Evolutionary conservation across 2,888 invertebrate genomes (phyloP).

Genomic region (Machimus rusticus): DNA sequence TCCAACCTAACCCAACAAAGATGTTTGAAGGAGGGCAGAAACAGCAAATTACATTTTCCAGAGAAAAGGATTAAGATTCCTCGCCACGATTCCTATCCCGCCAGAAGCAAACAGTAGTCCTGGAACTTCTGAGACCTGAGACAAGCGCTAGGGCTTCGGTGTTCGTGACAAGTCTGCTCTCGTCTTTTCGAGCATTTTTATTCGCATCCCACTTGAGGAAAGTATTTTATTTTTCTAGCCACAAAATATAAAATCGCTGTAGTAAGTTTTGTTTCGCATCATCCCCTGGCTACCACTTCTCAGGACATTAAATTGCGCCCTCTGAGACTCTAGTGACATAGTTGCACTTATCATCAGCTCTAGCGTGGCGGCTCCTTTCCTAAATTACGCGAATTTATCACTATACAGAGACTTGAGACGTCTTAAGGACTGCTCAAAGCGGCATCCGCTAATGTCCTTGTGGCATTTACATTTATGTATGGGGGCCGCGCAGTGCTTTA

Average conservation of each 20-base stretch:
- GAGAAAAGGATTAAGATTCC: constrained; percentile 18
- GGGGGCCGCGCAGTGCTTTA: neutral
- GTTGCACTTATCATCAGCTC: constrained; percentile 18
- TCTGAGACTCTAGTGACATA: constrained; percentile 7
- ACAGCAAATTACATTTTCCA: constrained; percentile 28
- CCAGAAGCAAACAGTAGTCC: neutral
- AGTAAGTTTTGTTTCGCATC: neutral
- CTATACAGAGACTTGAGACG: neutral
- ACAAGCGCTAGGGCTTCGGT: constrained; percentile 10
- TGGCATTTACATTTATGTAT: constrained; percentile 42
- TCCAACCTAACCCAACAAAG: neutral
- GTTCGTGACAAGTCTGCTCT: constrained; percentile 38
- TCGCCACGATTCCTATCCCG: neutral
- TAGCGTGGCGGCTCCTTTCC: neutral
- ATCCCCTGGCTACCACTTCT: neutral
- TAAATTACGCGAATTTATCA: constrained; percentile 41
- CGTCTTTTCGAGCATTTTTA: constrained; percentile 12
- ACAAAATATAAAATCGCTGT: constrained; percentile 31
- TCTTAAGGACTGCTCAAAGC: neutral
- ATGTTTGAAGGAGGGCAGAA: neutral
- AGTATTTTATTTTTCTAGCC: neutral
- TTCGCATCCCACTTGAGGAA: neutral
- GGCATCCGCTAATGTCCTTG: constrained; percentile 36
- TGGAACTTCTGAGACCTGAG: neutral
- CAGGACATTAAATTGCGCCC: neutral